phyloP scores from a whole-genome alignment of 2,888 invertebrate genomes.

The Sphinx pinastri region DNA sequence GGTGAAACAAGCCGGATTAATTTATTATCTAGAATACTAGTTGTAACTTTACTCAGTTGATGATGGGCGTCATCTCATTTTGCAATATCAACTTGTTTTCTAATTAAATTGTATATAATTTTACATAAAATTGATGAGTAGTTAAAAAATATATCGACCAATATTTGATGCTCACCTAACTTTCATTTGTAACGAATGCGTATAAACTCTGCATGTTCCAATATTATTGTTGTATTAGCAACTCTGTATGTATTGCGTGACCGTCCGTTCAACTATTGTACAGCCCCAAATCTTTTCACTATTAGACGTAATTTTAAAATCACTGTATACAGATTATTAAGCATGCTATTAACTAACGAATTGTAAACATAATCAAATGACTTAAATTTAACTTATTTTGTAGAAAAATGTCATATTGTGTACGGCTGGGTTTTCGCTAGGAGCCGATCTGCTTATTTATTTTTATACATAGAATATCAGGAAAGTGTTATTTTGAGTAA shows the following conservation, averaged over 20 bases:
- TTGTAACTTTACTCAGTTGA: no score
- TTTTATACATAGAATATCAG: not conserved
- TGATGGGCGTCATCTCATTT: no score
- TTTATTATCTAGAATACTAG: no score
- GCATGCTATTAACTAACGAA: constrained; percentile 1
- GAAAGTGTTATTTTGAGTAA: not conserved
- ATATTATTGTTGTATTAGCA: not conserved
- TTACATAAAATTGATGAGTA: no score
- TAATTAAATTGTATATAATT: no score
- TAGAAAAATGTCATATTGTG: not conserved
- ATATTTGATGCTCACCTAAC: no score
- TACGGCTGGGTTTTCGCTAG: not conserved
- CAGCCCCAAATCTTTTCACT: not conserved
- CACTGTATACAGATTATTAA: constrained; percentile 1
- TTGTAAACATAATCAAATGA: constrained; percentile 1
- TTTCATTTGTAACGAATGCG: no score
- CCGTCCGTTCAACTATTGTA: constrained; percentile 15
- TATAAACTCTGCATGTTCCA: not conserved
- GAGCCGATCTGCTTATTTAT: not conserved
- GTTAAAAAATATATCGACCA: no score
- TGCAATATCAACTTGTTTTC: no score
- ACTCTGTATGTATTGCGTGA: not conserved
- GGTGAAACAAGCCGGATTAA: no score
- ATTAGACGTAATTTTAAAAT: constrained; percentile 2
- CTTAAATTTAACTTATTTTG: not conserved